Evolutionary conservation across 2,888 invertebrate species (phyloP), one percentile per base, ranked within the genome.

Genomic region (Trichogramma dendrolimi): DNA sequence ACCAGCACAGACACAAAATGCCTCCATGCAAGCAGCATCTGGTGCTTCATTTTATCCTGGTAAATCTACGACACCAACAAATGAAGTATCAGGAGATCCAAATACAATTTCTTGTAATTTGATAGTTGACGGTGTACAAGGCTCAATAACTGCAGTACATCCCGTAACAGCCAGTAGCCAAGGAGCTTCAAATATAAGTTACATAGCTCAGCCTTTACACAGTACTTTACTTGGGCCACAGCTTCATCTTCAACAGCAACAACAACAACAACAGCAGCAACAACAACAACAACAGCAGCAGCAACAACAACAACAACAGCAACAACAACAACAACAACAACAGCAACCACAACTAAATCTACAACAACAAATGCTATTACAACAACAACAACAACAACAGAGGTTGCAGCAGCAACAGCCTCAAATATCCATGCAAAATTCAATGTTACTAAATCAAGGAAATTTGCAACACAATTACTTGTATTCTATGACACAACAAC

Each of bases 51-150:
- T 27, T 77, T 71, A 46, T 57, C 1, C 64, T 50, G 39, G 60
- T 56, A 7, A 63, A 62, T 51, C 62, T 62, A 38, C 61, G 47
- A 4, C 79, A 78, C 58, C 78, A 79, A 60, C 79, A 76, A 61
- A 75, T 75, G 70, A 73, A 79, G 64, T 73, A 72, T 14, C 77
- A 76, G 61, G 76, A 76, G 63, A 78, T 77, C 78, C 68, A 27
- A 27, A 27, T 27, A 27, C 27, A 27, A 27, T 27, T 27, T 27
- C 27, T 27, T 3, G 3, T 27, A 27, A 27, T 27, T 27, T 27
- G 27, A 27, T 27, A 5, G 57, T 67, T 6, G 73, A 71, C n/a
- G 61, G 67, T 60, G 55, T 68, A 43, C 48, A 66, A 27, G 44
- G 66, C n/a, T 44, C 62, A 42, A 49, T 62, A 67, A 53, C 43